Conservation (phyloP, 1,140 invertebrate species). For the Cydia splendana region DNA sequence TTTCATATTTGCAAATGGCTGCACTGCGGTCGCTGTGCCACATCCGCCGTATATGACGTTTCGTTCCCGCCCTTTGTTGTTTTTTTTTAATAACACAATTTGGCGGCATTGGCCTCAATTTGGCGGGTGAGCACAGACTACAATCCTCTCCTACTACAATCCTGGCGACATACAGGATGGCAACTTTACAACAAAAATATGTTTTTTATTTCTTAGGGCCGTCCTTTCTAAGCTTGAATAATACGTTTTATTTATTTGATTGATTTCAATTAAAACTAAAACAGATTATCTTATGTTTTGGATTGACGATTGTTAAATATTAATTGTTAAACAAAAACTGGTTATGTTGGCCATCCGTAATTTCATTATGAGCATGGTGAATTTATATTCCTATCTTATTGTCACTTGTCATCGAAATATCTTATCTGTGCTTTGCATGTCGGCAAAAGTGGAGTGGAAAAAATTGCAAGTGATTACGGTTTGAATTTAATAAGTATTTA, state of each 20-base stretch:
- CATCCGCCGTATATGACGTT: background rate
- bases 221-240: no score
- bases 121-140: background rate
- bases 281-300: no score
- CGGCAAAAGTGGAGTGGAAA: background rate
- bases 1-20: no score
- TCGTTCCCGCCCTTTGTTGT: background rate
- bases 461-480: background rate
- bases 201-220: background rate
- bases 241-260: no score
- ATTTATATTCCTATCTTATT: background rate
- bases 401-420: background rate
- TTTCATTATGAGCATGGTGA: no score
- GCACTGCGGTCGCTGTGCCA: no score
- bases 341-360: background rate
- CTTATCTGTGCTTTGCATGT: background rate
- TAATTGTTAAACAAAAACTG: background rate
- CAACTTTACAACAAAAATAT: background rate
- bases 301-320: background rate
- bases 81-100: background rate
- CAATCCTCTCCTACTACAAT: background rate
- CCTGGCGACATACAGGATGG: background rate
- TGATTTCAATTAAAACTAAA: no score
- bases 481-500: constrained; percentile 1
- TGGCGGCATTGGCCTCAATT: background rate